These are phyloP conservation scores for Aporophyla nigra DNA, from an alignment of 2,888 invertebrate species.

Conservation along the genomic window DNA sequence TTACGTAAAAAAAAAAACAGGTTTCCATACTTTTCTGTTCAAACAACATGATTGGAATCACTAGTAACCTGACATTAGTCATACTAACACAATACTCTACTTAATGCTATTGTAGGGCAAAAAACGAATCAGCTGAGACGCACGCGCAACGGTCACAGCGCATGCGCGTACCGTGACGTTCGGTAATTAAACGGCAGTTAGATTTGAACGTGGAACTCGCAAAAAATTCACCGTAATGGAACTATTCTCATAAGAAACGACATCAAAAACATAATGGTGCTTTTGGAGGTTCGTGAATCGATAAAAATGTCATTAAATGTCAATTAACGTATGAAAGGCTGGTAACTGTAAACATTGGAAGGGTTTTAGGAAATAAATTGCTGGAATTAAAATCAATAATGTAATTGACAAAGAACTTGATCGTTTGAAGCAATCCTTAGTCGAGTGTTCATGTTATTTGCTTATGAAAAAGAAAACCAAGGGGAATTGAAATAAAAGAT, in stretches of 20 bases:
- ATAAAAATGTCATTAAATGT: constrained; percentile 28
- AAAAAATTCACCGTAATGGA: constrained; percentile 68
- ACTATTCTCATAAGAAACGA: constrained; percentile 15
- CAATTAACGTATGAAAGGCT: constrained; percentile 4
- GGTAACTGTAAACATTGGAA: constrained; percentile 3
- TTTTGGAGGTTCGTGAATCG: constrained; percentile 6
- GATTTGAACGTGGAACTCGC: constrained; percentile 53
- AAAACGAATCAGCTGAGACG: constrained; percentile 77
- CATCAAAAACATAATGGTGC: constrained; percentile 16
- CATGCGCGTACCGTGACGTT: constrained; percentile 77
- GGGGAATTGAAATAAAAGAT: not conserved
- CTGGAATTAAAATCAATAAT: not conserved
- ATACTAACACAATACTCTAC: constrained; percentile 64
- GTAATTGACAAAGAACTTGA: not conserved
- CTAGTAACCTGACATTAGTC: constrained; percentile 41
- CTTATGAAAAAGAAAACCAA: not conserved
- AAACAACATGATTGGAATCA: constrained; percentile 27
- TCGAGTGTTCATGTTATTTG: not conserved
- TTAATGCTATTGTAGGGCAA: constrained; percentile 54
- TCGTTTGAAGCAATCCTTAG: not conserved
- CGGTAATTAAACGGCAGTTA: constrained; percentile 68
- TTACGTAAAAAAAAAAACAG: constrained; percentile 18
- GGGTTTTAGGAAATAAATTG: not conserved
- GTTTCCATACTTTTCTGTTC: not conserved
- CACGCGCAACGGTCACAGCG: constrained; percentile 74